These are phyloP conservation scores for Oncopeltus fasciatus DNA, from an alignment of 1,140 invertebrate species.

Conservation along the genomic window DNA sequence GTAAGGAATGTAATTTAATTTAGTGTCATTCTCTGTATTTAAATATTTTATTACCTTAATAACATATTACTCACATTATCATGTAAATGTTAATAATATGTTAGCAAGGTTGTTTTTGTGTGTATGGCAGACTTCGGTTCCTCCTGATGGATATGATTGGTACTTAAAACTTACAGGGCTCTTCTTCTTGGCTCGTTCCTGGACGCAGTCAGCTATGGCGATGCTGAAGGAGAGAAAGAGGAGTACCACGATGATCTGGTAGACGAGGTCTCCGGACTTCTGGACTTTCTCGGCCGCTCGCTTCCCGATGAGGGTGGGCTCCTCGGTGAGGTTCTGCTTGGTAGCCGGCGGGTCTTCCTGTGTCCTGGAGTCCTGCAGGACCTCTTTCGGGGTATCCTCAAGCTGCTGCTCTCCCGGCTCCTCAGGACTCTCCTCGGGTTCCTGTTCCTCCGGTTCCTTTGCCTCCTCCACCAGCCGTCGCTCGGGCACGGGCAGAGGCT, in stretches of 20 bases:
- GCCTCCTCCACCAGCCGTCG: neutral
- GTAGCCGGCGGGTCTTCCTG: neutral
- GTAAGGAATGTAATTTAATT: no score
- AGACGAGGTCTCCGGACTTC: constrained; percentile 3
- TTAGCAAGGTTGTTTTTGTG: no score
- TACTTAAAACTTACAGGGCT: constrained; percentile 12
- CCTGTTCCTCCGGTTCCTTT: neutral
- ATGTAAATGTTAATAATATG: no score
- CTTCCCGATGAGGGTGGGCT: neutral
- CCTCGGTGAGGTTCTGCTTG: neutral
- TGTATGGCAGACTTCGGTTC: no score
- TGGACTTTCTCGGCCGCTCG: neutral
- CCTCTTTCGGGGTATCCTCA: neutral
- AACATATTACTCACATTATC: no score
- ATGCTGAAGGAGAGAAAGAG: constrained; percentile 7
- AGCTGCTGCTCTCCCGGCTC: neutral
- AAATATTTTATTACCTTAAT: no score
- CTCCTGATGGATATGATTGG: no score
- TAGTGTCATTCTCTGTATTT: no score
- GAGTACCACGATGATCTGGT: constrained; percentile 14
- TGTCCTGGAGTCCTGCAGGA: neutral
- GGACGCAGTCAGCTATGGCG: constrained; percentile 13
- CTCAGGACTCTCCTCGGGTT: neutral
- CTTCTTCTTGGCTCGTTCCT: constrained; percentile 7
- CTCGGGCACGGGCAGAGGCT: neutral